These are phyloP conservation scores for Punctoribates punctum DNA, from an alignment of 2,888 invertebrate genomes.

Conservation along the genomic window DNA sequence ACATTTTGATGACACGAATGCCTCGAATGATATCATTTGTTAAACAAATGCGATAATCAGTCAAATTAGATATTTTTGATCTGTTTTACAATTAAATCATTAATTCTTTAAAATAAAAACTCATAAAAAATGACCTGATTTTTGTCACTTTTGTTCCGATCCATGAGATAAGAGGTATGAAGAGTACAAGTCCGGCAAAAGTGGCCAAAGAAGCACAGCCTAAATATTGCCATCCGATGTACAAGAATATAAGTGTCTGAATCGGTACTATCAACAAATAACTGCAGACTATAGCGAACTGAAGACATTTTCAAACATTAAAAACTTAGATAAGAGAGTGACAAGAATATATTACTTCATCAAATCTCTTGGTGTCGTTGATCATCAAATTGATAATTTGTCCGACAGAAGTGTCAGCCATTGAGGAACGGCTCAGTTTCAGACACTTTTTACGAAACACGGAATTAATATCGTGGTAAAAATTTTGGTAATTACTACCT, in stretches of 20 bases:
- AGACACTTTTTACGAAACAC: slow-evolving; percentile 50
- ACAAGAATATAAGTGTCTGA: slow-evolving; percentile 29
- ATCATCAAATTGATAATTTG: slow-evolving; percentile 91
- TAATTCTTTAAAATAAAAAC: too few species aligned
- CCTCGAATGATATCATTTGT: slow-evolving; percentile 93
- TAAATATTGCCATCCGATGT: slow-evolving; percentile 40
- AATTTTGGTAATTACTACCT: slow-evolving; percentile 54
- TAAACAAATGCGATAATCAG: slow-evolving; percentile 81
- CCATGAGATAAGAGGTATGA: slow-evolving; percentile 77
- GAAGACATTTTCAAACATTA: neutral
- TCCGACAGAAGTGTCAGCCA: slow-evolving; percentile 80
- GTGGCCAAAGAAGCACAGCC: slow-evolving; percentile 64
- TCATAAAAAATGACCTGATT: slow-evolving; percentile 66
- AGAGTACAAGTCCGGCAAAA: slow-evolving; percentile 85
- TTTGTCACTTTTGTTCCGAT: slow-evolving; percentile 64
- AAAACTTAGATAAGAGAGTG: neutral
- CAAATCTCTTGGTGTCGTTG: slow-evolving; percentile 89
- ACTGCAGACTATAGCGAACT: slow-evolving; percentile 12
- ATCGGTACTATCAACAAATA: slow-evolving; percentile 36
- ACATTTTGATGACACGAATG: slow-evolving; percentile 94
- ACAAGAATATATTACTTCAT: slow-evolving; percentile 55
- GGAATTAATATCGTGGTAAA: neutral
- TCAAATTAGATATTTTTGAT: slow-evolving; percentile 56
- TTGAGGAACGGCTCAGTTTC: slow-evolving; percentile 65
- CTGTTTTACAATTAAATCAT: too few species aligned